A percentile compares a stretch with the other conserved stretches of the same genome.
Conservation (phyloP, 2,888 invertebrate species). For the Dicycla oo region DNA sequence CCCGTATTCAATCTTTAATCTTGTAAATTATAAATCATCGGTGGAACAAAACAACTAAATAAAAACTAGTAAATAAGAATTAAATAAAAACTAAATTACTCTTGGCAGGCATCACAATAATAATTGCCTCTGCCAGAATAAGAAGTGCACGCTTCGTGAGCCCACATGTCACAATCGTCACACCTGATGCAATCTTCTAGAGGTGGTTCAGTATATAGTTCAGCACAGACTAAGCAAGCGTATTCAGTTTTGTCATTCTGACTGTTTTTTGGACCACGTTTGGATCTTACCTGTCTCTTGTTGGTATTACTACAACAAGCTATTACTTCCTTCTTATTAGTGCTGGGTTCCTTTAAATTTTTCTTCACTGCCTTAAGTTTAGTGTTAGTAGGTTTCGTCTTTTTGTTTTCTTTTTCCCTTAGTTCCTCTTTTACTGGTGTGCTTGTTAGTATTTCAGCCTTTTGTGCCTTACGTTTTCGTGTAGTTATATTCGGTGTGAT, state of each 20-base stretch:
- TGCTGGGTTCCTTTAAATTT: constrained; percentile 4
- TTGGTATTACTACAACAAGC: constrained; percentile 24
- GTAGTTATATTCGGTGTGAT: constrained; percentile 23
- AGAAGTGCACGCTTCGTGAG: constrained; percentile 14
- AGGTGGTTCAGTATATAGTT: constrained; percentile 25
- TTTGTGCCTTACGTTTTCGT: constrained; percentile 31
- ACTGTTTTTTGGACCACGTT: neutral
- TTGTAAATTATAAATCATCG: constrained; percentile 32
- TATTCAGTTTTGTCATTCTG: too few species aligned
- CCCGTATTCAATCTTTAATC: constrained; percentile 30
- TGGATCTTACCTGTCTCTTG: constrained; percentile 23
- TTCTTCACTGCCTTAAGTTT: constrained; percentile 13
- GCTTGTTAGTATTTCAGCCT: constrained; percentile 35
- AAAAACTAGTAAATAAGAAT: constrained; percentile 10
- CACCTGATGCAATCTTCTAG: constrained; percentile 57
- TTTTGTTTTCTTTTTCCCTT: constrained; percentile 42
- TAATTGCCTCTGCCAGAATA: constrained; percentile 40
- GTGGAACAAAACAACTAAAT: constrained; percentile 34
- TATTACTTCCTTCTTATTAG: constrained; percentile 7
- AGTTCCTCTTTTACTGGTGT: constrained; percentile 46
- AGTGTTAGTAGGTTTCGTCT: constrained; percentile 10
- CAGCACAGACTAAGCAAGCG: too few species aligned
- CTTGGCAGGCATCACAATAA: constrained; percentile 43
- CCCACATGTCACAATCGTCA: constrained; percentile 47
- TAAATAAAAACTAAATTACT: constrained; percentile 25